These are phyloP conservation scores for Stomatorhinus ivindoensis DNA, from an alignment of 2,113 vertebrate species.

Conservation along the genomic window DNA sequence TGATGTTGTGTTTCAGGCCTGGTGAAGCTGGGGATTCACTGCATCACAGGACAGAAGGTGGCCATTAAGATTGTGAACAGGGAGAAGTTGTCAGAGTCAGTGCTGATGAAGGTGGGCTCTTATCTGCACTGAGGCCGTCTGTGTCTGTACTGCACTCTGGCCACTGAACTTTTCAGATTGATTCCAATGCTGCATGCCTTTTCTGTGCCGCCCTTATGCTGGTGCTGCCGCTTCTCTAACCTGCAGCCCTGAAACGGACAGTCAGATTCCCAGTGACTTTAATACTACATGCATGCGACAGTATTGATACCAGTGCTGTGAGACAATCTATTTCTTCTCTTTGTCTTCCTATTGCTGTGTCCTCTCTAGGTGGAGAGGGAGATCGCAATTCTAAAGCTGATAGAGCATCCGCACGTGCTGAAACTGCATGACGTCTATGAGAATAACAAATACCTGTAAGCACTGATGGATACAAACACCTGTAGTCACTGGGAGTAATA, in stretches of 20 bases:
- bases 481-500: background rate
- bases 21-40: conserved; percentile 72
- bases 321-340: conserved; percentile 5
- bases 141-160: background rate
- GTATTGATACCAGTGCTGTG: background rate
- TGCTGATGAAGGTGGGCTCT: conserved; percentile 68
- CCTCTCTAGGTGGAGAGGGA: conserved; percentile 80
- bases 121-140: background rate
- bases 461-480: conserved; percentile 35
- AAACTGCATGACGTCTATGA: conserved; percentile 89
- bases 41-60: conserved; percentile 74
- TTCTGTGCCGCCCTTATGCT: background rate
- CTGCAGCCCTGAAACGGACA: background rate
- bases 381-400: conserved; percentile 89
- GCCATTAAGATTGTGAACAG: conserved; percentile 76
- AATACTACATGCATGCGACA: background rate
- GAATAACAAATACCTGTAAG: conserved; percentile 96
- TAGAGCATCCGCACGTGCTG: conserved; percentile 85
- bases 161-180: background rate
- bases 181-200: background rate
- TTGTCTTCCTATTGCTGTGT: background rate
- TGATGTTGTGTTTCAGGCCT: conserved; percentile 48
- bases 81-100: conserved; percentile 70
- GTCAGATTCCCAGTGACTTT: background rate
- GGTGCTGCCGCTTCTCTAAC: background rate